phyloP scores from a whole-genome alignment of 2,888 invertebrate genomes.

The Xylophagus ater region DNA sequence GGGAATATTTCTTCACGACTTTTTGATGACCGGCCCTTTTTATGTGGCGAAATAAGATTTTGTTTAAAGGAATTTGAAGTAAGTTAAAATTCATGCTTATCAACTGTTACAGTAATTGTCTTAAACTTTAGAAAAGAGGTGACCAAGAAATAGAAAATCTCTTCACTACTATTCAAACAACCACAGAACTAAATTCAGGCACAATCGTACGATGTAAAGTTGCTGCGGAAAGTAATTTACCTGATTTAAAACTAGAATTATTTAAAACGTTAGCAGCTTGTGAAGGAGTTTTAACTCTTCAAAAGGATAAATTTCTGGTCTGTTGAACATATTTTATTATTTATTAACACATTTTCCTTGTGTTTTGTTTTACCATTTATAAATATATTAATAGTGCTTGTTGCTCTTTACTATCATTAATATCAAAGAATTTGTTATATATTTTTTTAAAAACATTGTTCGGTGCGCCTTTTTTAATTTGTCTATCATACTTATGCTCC shows the following conservation, averaged over 20 bases:
- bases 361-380: background rate
- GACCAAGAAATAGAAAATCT: conserved; percentile 71
- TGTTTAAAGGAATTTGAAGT: conserved; percentile 81
- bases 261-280: conserved; percentile 53
- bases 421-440: too few species aligned
- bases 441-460: too few species aligned
- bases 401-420: too few species aligned
- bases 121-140: conserved; percentile 53
- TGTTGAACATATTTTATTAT: conserved; percentile 14
- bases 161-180: conserved; percentile 62
- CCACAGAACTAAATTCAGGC: conserved; percentile 65
- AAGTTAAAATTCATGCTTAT: conserved; percentile 21
- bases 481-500: too few species aligned
- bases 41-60: conserved; percentile 75
- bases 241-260: conserved; percentile 52
- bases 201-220: conserved; percentile 58
- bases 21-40: conserved; percentile 76
- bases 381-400: background rate
- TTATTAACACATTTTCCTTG: background rate
- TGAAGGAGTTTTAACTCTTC: conserved; percentile 49
- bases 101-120: background rate
- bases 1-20: conserved; percentile 73
- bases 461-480: too few species aligned
- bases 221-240: conserved; percentile 48
- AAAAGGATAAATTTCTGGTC: conserved; percentile 47